Base-by-base conservation (phyloP, 2,797 vertebrate genomes). In the Chloroceryle inda region DNA sequence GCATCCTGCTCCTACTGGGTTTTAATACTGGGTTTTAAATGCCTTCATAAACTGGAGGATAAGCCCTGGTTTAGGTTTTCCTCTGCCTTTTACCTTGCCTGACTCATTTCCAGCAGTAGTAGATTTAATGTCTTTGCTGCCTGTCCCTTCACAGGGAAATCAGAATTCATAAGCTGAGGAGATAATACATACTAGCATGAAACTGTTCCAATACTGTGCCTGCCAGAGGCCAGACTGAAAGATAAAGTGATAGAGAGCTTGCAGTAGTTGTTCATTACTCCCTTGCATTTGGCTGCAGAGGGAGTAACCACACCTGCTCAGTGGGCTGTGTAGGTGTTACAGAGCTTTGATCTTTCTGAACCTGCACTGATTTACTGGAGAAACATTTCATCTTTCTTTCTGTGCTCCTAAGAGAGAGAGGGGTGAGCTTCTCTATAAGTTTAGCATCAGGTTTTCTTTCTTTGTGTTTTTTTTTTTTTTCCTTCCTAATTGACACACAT, bases 131-230 rank as follows among this genome's bases (percentile, higher is more conserved):
- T 87, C 85, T 89, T 78, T 88, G 77, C 67, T 88, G 10, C 64
- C 92, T 85, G 88, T 71, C 62, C 80, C 56, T 96, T 95, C 83
- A 86, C 44, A 52, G 56, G 42, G 80, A 92, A 94, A 85, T 92
- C 85, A 91, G 91, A 73, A 94, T 87, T 96, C 80, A 93, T 91
- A 73, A 92, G 79, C 90, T 84, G 37, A 86, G 84, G 90, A 88
- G 88, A 66, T 94, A 92, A 85, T 92, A 95, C 56, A 85, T 76
- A 82, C 42, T 88, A 22, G 80, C 59, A 71, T 76, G 85, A 87
- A 96, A 88, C 37, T 59, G 67, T 87, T 95, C 83, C 85, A 90
- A 76, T 90, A 79, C 42, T 72, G 79, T 92, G 55, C 37, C 88
- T 96, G 94, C 88, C 94, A 97, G 77, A 81, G 80, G 55, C 88